A percentile compares a stretch with the other conserved stretches of the same genome.
Conservation (phyloP, 92 coral and sea anemone genomes). For the Pocillopora meandrina region DNA sequence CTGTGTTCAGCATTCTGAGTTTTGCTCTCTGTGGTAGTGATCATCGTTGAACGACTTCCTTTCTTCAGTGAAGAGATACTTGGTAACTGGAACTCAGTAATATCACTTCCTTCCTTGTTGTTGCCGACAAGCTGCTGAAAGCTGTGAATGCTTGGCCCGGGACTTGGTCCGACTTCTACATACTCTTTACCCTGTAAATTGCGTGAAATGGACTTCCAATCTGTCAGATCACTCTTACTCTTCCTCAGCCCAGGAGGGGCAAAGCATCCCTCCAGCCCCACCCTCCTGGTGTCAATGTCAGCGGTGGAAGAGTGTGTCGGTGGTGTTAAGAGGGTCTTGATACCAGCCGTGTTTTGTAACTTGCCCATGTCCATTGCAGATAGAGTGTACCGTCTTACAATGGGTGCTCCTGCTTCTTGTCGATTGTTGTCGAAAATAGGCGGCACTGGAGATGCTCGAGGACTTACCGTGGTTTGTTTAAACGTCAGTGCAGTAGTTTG, state of each 20-base stretch:
- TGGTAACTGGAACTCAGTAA: slow-evolving; percentile 42
- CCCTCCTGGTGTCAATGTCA: slow-evolving; percentile 1
- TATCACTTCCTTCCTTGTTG: slow-evolving; percentile 17
- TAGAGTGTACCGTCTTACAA: slow-evolving; percentile 39
- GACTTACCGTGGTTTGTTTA: slow-evolving; percentile 8
- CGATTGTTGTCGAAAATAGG: not conserved
- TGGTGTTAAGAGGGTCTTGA: slow-evolving; percentile 7
- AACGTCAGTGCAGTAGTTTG: not conserved
- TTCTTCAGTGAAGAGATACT: slow-evolving; percentile 28
- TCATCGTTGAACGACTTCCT: slow-evolving; percentile 16
- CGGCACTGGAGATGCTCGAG: slow-evolving; percentile 26
- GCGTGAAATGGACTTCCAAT: slow-evolving; percentile 40
- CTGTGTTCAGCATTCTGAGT: slow-evolving; percentile 9
- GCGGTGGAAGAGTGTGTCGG: not conserved
- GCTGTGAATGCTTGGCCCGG: not conserved
- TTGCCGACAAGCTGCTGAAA: slow-evolving; percentile 3
- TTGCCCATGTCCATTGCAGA: slow-evolving; percentile 44
- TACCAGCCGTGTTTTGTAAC: slow-evolving; percentile 4
- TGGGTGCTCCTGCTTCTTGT: slow-evolving; percentile 4
- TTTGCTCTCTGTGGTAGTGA: slow-evolving; percentile 2
- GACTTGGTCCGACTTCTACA: not conserved
- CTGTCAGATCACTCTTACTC: slow-evolving; percentile 43
- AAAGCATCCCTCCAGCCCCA: not conserved
- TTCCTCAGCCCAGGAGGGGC: slow-evolving; percentile 52
- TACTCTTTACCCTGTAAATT: slow-evolving; percentile 23